Evolutionary conservation across 2,888 invertebrate species (phyloP).

Genomic region (Agapostemon virescens): DNA sequence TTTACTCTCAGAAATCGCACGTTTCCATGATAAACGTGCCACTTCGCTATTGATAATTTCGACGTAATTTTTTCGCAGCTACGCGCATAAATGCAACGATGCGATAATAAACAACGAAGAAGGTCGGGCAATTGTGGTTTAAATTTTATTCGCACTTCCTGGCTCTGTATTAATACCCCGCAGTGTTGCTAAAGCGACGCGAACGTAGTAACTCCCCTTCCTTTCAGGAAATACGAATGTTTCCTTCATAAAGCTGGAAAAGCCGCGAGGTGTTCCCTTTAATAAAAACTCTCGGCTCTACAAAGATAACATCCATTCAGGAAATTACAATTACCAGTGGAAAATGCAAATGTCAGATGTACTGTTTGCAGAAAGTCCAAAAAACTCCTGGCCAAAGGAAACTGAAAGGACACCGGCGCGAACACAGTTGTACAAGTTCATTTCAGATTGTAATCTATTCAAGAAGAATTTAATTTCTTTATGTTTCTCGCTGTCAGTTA

Average conservation of each 20-base stretch:
- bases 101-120: background rate
- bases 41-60: no score
- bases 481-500: slow-evolving; percentile 21
- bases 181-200: slow-evolving; percentile 21
- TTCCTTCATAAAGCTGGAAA: slow-evolving; percentile 37
- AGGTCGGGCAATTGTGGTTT: background rate
- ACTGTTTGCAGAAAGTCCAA: slow-evolving; percentile 28
- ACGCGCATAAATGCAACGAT: background rate
- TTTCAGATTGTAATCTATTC: slow-evolving; percentile 43
- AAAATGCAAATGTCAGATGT: slow-evolving; percentile 43
- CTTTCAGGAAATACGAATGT: slow-evolving; percentile 41
- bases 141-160: slow-evolving; percentile 16
- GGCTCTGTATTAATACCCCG: slow-evolving; percentile 15
- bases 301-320: slow-evolving; percentile 48
- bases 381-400: slow-evolving; percentile 3
- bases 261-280: slow-evolving; percentile 21
- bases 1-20: background rate
- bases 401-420: slow-evolving; percentile 29
- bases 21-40: background rate
- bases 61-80: background rate
- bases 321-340: slow-evolving; percentile 54
- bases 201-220: slow-evolving; percentile 26
- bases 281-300: slow-evolving; percentile 37
- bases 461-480: slow-evolving; percentile 42
- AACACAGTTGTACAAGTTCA: slow-evolving; percentile 27